These are phyloP conservation scores for Aphodius sticticus DNA, from an alignment of 2,888 invertebrate genomes.

Conservation along the genomic window DNA sequence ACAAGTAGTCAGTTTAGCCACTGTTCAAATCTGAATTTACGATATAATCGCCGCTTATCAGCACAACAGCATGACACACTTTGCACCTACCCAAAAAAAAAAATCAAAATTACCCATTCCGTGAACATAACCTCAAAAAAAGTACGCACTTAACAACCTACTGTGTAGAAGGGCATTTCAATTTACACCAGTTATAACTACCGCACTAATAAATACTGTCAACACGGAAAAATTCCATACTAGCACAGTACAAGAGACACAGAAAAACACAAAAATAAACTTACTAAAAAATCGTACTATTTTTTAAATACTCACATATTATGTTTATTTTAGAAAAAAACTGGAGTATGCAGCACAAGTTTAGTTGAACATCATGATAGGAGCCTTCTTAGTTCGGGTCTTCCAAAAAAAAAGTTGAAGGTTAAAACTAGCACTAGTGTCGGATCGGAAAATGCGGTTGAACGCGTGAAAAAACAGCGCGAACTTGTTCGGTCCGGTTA, in stretches of 20 bases:
- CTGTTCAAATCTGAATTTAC: conserved; percentile 13
- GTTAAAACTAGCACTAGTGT: not conserved
- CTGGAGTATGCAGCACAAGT: not conserved
- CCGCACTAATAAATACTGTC: conserved; percentile 29
- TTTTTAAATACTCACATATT: conserved; percentile 18
- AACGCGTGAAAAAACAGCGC: not conserved
- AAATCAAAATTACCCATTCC: not conserved
- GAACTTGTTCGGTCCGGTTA: not conserved
- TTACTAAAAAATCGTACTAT: not conserved
- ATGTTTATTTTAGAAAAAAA: not conserved
- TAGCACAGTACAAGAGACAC: not conserved
- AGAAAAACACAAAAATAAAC: not conserved
- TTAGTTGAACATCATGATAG: not conserved
- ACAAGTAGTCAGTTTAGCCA: not conserved
- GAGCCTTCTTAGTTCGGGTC: not conserved
- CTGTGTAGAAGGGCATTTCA: conserved; percentile 52
- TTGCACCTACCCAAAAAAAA: not conserved
- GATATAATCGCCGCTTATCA: conserved; percentile 9
- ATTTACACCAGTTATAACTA: conserved; percentile 52
- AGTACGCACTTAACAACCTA: not conserved
- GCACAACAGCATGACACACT: not conserved
- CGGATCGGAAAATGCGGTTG: not conserved
- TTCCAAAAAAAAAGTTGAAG: conserved; percentile 5
- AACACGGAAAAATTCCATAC: not conserved
- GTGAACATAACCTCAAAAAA: conserved; percentile 40